phyloP scores from a whole-genome alignment of 2,113 vertebrate species.

The Hypanus sabinus region DNA sequence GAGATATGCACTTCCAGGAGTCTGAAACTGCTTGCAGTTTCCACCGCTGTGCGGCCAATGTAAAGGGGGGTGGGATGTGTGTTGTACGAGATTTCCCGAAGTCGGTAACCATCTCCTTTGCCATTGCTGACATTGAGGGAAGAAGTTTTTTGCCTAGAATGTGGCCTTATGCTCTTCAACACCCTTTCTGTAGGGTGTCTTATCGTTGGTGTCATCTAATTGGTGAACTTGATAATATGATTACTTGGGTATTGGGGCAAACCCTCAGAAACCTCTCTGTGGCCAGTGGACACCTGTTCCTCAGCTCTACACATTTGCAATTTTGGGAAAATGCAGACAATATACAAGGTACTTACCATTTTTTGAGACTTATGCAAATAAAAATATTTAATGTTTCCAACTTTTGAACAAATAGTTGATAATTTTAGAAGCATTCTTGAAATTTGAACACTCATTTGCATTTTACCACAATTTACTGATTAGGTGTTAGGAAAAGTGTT shows the following conservation, averaged over 20 bases:
- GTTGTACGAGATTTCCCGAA: too few species aligned
- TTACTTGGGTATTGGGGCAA: not conserved
- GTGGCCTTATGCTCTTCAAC: too few species aligned
- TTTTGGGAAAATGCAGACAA: not conserved
- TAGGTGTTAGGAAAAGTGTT: not conserved
- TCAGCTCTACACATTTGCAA: not conserved
- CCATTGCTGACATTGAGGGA: too few species aligned
- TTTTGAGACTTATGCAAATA: not conserved
- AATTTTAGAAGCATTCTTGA: not conserved
- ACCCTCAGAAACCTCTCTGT: not conserved
- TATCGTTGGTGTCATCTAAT: too few species aligned
- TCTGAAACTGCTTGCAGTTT: too few species aligned
- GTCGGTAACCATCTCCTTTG: too few species aligned
- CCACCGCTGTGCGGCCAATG: too few species aligned
- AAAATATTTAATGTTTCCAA: not conserved
- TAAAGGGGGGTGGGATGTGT: too few species aligned
- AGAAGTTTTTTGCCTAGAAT: too few species aligned
- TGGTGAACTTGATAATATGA: too few species aligned
- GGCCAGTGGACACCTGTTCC: not conserved
- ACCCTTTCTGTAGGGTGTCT: too few species aligned
- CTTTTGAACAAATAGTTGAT: not conserved
- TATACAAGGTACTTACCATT: not conserved
- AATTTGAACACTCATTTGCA: not conserved
- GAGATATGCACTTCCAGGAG: too few species aligned
- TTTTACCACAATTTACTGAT: slow-evolving; percentile 5